These are phyloP conservation scores for Pantherophis vulpinus DNA, from an alignment of 2,797 vertebrate species.

Conservation along the genomic window DNA sequence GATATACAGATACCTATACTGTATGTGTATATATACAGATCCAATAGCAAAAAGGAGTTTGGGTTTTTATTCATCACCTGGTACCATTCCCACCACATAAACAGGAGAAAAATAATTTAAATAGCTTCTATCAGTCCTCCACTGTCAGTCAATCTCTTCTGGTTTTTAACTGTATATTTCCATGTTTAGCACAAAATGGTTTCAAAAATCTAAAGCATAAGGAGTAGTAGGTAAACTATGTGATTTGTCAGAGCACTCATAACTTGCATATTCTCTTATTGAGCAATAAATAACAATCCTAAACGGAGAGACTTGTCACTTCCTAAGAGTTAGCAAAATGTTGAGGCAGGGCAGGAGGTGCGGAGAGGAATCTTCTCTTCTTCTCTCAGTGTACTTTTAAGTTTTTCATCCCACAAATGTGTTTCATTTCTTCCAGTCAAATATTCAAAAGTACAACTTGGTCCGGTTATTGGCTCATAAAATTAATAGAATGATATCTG, in stretches of 20 bases:
- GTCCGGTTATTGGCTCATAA: neutral
- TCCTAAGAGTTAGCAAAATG: neutral
- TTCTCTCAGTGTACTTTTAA: neutral
- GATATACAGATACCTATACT: too few species aligned
- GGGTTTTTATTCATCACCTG: constrained; percentile 40
- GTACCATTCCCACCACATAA: constrained; percentile 55
- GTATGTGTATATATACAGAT: neutral
- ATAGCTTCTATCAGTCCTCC: constrained; percentile 41
- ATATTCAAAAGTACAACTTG: neutral
- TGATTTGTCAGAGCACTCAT: neutral
- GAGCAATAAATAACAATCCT: neutral
- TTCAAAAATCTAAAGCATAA: neutral
- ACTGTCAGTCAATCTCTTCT: neutral
- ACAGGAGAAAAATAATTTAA: constrained; percentile 64
- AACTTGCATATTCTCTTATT: neutral
- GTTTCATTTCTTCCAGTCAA: neutral
- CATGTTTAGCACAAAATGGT: neutral
- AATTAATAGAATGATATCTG: neutral
- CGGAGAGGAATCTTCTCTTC: neutral
- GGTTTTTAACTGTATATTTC: neutral
- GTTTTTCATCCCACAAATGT: neutral
- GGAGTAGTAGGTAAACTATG: neutral
- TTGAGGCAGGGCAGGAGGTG: neutral
- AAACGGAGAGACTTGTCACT: neutral
- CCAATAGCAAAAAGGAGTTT: constrained; percentile 10